Base-by-base conservation (phyloP, 2,113 vertebrate species). In the Elaphurus davidianus region DNA sequence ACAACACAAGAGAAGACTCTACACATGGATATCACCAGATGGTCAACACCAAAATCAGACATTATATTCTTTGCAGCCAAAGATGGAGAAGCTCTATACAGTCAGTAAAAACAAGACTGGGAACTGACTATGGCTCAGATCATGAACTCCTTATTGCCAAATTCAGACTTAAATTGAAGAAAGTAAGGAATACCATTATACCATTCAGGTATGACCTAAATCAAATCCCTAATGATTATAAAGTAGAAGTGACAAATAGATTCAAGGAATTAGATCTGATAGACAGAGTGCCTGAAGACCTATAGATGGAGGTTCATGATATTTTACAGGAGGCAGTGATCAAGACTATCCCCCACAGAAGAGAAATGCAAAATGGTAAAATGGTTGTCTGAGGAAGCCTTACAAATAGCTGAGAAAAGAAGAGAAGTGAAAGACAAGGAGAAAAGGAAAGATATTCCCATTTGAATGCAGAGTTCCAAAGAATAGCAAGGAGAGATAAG, bases 291-390 rank as follows among this genome's bases (percentile, higher is more conserved):
- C 64, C 10, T 36, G 64, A 71, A 36, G n/a, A 36, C 4, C 64
- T 36, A 36, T 71, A 19, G 17, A 71, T 0, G 1, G 4, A 36
- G 17, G 64, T 23, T 36, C 0, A 1, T 71, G 64, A 71, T 19
- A 36, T 71, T 71, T 10, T 36, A 71, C 17, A 71, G 64, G 17
- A 23, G 64, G 64, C 64, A 71, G 64, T 36, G n/a, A 71, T 71
- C 64, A 71, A 71, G n/a, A 71, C n/a, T 12, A 71, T 71, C 19
- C 17, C 10, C 64, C 64, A 2, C 4, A 0, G 23, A 67, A 67
- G 19, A 36, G 33, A 67, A 36, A 71, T 36, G 64, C 2, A 23
- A 21, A 71, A 36, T 6, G 4, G 64, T 10, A 23, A 71, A 21
- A 36, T 71, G 0, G 4, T 71, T 71, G 64, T 71, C n/a, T 36